A percentile compares a stretch with the other conserved stretches of the same genome.
phyloP scores from a whole-genome alignment of 2,888 invertebrate species.

The Dynastes hyllus region DNA sequence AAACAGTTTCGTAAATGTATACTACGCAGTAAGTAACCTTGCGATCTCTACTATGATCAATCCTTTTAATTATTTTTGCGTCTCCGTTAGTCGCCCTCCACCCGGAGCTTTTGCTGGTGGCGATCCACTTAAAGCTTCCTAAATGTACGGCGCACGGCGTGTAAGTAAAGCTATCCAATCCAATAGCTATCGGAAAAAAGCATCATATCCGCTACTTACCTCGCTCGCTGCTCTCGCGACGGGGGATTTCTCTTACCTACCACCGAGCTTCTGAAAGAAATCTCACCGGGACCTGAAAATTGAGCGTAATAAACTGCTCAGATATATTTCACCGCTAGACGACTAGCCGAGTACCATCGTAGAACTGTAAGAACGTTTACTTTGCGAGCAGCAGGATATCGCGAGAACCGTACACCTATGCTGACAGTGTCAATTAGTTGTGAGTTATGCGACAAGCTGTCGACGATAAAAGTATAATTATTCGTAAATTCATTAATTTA shows the following conservation, averaged over 20 bases:
- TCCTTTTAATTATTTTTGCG: too few species aligned
- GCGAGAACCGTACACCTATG: constrained; percentile 69
- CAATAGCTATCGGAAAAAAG: constrained; percentile 52
- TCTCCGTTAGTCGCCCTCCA: too few species aligned
- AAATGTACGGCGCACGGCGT: not conserved
- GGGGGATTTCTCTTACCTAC: constrained; percentile 62
- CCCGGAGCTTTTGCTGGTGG: not conserved
- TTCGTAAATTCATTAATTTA: constrained; percentile 49
- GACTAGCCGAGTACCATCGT: constrained; percentile 55
- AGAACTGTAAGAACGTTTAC: constrained; percentile 44
- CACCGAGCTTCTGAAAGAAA: constrained; percentile 64
- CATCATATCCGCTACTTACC: constrained; percentile 56
- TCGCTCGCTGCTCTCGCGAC: constrained; percentile 55
- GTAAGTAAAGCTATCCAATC: constrained; percentile 35
- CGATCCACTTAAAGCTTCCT: constrained; percentile 17
- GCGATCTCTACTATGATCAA: too few species aligned
- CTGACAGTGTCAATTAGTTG: constrained; percentile 70
- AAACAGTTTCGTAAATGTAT: too few species aligned
- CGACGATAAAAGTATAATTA: constrained; percentile 57
- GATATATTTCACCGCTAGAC: constrained; percentile 67
- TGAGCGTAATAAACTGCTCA: constrained; percentile 70
- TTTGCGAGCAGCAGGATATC: constrained; percentile 44
- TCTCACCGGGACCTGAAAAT: constrained; percentile 69
- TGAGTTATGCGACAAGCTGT: constrained; percentile 66
- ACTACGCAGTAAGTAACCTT: too few species aligned